Conservation (phyloP, 2,888 invertebrate species). For the Gymnocheta viridis region DNA sequence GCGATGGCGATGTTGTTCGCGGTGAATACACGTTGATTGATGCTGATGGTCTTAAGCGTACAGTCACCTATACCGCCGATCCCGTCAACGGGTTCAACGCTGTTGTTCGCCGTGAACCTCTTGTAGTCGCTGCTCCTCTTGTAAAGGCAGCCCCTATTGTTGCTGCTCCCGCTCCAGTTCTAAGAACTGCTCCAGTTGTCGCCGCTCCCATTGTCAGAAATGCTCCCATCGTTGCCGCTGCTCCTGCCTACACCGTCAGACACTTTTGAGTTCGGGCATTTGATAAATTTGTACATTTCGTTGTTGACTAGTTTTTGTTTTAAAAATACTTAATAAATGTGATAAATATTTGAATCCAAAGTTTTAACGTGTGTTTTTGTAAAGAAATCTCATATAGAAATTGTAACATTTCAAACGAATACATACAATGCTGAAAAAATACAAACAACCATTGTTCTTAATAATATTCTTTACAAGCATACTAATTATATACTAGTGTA, state of each 20-base stretch:
- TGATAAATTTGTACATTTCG: conserved; percentile 73
- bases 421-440: too few relatives aligned
- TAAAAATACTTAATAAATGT: conserved; percentile 61
- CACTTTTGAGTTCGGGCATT: conserved; percentile 64
- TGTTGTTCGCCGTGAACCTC: conserved; percentile 76
- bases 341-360: conserved; percentile 55
- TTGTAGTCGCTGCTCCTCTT: conserved; percentile 69
- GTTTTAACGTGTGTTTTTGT: neutral
- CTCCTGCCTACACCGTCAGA: conserved; percentile 61
- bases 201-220: conserved; percentile 66
- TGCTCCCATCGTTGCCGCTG: conserved; percentile 62
- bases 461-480: too few relatives aligned
- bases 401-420: too few relatives aligned
- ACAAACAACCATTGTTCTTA: too few relatives aligned
- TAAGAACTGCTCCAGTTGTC: conserved; percentile 73
- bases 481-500: too few relatives aligned
- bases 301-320: conserved; percentile 66
- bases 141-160: conserved; percentile 70
- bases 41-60: conserved; percentile 80
- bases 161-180: conserved; percentile 70
- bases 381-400: too few relatives aligned
- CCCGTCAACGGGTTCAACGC: conserved; percentile 81
- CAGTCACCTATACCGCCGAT: conserved; percentile 81
- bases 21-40: conserved; percentile 81
- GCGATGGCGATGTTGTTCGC: conserved; percentile 81